Percentiles rank a stretch among this genome's conserved stretches.
These are phyloP conservation scores for Sminthurides aquaticus DNA, from an alignment of 2,888 invertebrate genomes.

Conservation along the genomic window DNA sequence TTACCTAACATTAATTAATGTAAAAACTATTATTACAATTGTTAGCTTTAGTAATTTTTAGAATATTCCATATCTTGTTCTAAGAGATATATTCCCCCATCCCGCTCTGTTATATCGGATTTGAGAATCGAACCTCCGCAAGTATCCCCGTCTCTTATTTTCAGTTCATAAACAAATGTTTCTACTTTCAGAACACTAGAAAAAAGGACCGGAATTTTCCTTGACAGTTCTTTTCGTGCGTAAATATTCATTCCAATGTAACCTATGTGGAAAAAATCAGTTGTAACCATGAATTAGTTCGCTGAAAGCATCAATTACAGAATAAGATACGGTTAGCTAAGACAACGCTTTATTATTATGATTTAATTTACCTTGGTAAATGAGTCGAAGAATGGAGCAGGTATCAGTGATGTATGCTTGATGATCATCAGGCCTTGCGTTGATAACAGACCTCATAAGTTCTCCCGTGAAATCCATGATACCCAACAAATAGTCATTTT, in stretches of 20 bases:
- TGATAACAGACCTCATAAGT: constrained; percentile 80
- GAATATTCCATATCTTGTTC: too few species aligned
- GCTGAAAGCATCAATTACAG: background rate
- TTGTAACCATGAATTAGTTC: background rate
- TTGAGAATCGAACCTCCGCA: too few species aligned
- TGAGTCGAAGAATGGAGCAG: constrained; percentile 11
- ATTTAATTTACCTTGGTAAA: constrained; percentile 17
- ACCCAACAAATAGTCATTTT: constrained; percentile 63
- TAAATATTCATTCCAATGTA: background rate
- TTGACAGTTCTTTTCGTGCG: background rate
- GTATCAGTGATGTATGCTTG: constrained; percentile 9
- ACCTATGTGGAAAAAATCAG: background rate
- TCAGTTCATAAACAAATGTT: background rate
- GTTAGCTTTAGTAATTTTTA: too few species aligned
- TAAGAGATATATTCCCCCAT: too few species aligned
- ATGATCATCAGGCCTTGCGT: constrained; percentile 6
- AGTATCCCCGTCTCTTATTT: background rate
- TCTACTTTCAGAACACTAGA: background rate
- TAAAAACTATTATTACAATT: too few species aligned
- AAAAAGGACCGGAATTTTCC: background rate
- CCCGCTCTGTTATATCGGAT: too few species aligned
- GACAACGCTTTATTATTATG: background rate
- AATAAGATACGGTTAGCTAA: background rate
- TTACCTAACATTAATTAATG: too few species aligned
- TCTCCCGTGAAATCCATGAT: constrained; percentile 83